Base-by-base conservation (phyloP, 2,797 vertebrate genomes). In the Microhierax caerulescens region DNA sequence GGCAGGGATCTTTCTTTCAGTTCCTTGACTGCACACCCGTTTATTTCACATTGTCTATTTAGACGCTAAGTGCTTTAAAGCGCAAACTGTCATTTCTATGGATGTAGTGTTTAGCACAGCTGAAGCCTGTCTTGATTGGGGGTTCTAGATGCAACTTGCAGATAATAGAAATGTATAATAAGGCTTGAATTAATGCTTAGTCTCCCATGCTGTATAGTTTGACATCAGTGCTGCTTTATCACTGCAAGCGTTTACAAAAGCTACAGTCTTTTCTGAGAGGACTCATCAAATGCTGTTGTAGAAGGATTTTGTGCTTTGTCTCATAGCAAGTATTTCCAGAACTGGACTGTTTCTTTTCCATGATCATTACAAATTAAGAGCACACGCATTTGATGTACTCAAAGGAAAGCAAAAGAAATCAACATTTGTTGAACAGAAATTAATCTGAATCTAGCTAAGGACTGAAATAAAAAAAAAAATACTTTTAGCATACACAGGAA, bases 231-330 rank as follows among this genome's bases (percentile, higher is more conserved):
- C 57, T 80, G 70, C 34, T 85, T 85, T 60, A 61, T 80, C 74
- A 54, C 48, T 64, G 45, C 57, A 32, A 73, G 43, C 28, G 9
- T 45, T 89, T 69, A 74, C 63, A 90, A 75, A 94, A 87, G 51
- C 77, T 76, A 34, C 34, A 60, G 43, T 77, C 51, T 41, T 76
- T 78, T 76, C 57, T 43, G 63, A 76, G 54, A 77, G 30, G 53
- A 82, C 37, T 64, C 70, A 80, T 56, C 37, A 74, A 51, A 77
- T 39, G 13, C 70, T 53, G 24, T 51, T 51, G 51, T 32, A 47
- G 70, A 65, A 95, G n/a, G 72, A 85, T 85, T 91, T 61, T 88
- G n/a, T 89, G 22, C 53, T 93, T 89, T 92, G 41, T 56, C 61
- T 89, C 9, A 4, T 2, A 80, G 45, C 61, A 88, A 89, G 39